Evolutionary conservation across 2,888 invertebrate genomes (phyloP).

Genomic region (Apoda limacodes): DNA sequence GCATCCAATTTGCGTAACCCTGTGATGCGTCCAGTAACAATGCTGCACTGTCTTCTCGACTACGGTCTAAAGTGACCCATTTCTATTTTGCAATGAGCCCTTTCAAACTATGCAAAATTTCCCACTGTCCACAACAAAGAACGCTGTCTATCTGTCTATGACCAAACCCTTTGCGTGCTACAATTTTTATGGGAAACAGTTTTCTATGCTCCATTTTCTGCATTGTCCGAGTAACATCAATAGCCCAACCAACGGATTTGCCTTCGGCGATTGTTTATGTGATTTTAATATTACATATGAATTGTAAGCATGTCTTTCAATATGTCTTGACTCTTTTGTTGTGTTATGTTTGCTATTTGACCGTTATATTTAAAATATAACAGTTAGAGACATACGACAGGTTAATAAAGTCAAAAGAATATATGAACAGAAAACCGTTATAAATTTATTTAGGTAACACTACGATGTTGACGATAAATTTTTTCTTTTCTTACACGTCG

Average conservation of each 20-base stretch:
- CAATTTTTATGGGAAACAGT: slow-evolving; percentile 62
- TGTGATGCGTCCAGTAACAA: slow-evolving; percentile 43
- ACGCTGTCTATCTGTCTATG: slow-evolving; percentile 26
- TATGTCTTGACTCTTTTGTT: slow-evolving; percentile 28
- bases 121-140: slow-evolving; percentile 60
- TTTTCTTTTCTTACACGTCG: too few relatives aligned
- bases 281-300: slow-evolving; percentile 44
- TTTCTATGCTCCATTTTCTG: slow-evolving; percentile 64
- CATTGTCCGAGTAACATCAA: slow-evolving; percentile 54
- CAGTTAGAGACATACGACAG: too few relatives aligned
- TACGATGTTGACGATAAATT: too few relatives aligned
- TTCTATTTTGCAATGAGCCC: slow-evolving; percentile 37
- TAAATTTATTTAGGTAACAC: too few relatives aligned
- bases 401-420: too few relatives aligned
- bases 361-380: too few relatives aligned
- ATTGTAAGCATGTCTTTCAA: slow-evolving; percentile 39
- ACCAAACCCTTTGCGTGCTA: slow-evolving; percentile 54
- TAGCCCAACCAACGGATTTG: slow-evolving; percentile 46
- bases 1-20: slow-evolving; percentile 55
- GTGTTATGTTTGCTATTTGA: slow-evolving; percentile 32
- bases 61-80: slow-evolving; percentile 55
- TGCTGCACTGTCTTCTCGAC: slow-evolving; percentile 34
- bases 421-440: too few relatives aligned
- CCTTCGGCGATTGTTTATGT: slow-evolving; percentile 55
- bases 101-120: slow-evolving; percentile 51